Evolutionary conservation across 2,888 invertebrate genomes (phyloP).

Genomic region (Cephus rjabovi): DNA sequence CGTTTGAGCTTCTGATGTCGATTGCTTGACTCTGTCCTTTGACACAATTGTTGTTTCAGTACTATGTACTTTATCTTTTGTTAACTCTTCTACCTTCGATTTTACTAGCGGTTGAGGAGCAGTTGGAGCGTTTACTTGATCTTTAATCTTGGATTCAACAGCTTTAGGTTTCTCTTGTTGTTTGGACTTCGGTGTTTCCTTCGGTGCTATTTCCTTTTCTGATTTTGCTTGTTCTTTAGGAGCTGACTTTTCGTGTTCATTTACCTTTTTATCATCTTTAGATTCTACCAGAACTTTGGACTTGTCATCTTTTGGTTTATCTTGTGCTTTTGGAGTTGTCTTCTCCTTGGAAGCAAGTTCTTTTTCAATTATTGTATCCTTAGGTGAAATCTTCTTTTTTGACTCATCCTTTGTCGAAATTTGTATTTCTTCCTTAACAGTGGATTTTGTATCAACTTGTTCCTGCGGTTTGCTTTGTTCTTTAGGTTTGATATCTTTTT

Average conservation of each 20-base stretch:
- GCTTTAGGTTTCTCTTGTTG: constrained; percentile 12
- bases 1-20: neutral
- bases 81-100: constrained; percentile 44
- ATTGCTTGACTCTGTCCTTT: neutral
- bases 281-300: constrained; percentile 30
- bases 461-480: constrained; percentile 10
- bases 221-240: constrained; percentile 14
- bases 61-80: constrained; percentile 46
- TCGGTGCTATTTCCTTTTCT: constrained; percentile 3
- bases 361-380: constrained; percentile 14
- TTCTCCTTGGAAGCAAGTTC: neutral
- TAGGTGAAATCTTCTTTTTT: constrained; percentile 18
- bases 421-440: constrained; percentile 16
- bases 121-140: constrained; percentile 9
- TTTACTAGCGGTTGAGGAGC: constrained; percentile 49
- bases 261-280: constrained; percentile 24
- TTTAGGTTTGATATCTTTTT: constrained; percentile 13
- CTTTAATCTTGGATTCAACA: constrained; percentile 2
- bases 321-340: neutral
- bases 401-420: constrained; percentile 22
- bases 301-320: neutral
- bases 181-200: constrained; percentile 12
- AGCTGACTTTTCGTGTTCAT: constrained; percentile 13
- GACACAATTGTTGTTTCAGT: constrained; percentile 43
- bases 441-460: constrained; percentile 16